Evolutionary conservation across 2,113 vertebrate genomes (phyloP), one percentile per base, ranked within the genome.

Genomic region (Nibea coibor): DNA sequence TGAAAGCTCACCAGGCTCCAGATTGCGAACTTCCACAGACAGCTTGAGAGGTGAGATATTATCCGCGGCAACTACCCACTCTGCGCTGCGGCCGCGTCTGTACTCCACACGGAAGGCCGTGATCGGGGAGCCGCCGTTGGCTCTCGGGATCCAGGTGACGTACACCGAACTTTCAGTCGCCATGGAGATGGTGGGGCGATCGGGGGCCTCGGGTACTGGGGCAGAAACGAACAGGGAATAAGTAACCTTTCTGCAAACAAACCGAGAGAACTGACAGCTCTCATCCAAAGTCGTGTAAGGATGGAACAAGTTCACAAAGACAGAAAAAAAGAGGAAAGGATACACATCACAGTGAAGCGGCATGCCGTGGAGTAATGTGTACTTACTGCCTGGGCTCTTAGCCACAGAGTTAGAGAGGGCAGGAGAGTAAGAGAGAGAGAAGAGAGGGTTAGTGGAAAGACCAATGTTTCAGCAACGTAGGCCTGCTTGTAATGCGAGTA

Each of bases 91-190:
- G 0, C 94, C 94, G 69, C 96, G 94, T 4, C 96, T 96, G 81
- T 97, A 99, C 39, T 99, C 97, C 2, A 99, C 98, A 0, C 98
- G 97, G 87, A 99, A 99, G 8, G 97, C 97, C 0, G 97, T 98
- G 87, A 99, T 97, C 1, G 98, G 98, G 68, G 97, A 99, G 20
- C 98, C 98, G 0, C 98, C 98, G 0, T 99, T 99, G 0, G 97
- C 98, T 10, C 98, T 95, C 0, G 98, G 98, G 47, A 99, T 97
- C 98, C 98, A 99, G 0, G 97, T 97, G 89, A 99, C 98, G 0
- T 97, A 99, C n/a, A 97, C 97, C 0, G 98, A 99, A 0, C 96
- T 99, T 26, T 99, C 97, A 0, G 98, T 98, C 0, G 97, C 98
- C 45, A 94, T 97, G 66, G 97, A 99, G 86, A 99, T 95, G 0